Conservation (phyloP, 2,113 vertebrate species). For the Emydocephalus ijimae region DNA sequence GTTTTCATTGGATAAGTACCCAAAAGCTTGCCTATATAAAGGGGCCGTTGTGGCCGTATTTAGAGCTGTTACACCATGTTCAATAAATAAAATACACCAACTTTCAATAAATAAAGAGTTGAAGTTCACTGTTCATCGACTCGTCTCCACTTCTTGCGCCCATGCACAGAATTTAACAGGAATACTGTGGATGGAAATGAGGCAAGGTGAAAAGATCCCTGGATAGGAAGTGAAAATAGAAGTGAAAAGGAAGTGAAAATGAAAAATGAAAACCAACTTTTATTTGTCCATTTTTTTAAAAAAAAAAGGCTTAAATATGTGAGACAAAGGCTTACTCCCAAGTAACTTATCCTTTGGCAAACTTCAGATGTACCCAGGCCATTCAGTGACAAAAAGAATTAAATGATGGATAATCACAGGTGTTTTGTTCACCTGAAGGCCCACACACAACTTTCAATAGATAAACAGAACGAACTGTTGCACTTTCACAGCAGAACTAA, state of each 20-base stretch:
- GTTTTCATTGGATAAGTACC: too few species aligned
- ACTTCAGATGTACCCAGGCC: not conserved
- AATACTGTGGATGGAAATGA: not conserved
- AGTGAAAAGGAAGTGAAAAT: too few species aligned
- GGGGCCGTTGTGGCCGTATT: too few species aligned
- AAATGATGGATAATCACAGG: not conserved
- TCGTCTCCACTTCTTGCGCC: too few species aligned
- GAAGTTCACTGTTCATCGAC: too few species aligned
- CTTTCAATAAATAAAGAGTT: too few species aligned
- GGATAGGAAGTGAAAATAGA: not conserved
- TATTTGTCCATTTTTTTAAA: not conserved
- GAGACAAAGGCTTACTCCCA: not conserved
- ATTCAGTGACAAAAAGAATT: not conserved
- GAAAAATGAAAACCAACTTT: not conserved
- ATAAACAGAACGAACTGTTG: not conserved
- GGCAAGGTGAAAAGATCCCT: not conserved
- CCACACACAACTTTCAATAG: not conserved
- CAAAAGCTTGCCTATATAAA: too few species aligned
- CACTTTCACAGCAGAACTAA: not conserved
- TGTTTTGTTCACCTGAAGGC: not conserved
- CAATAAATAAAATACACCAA: too few species aligned
- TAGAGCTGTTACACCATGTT: too few species aligned
- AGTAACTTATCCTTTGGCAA: not conserved
- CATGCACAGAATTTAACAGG: too few species aligned
- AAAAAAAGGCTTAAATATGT: not conserved